Conservation (phyloP, 2,113 vertebrate genomes). For the Cacatua alba region DNA sequence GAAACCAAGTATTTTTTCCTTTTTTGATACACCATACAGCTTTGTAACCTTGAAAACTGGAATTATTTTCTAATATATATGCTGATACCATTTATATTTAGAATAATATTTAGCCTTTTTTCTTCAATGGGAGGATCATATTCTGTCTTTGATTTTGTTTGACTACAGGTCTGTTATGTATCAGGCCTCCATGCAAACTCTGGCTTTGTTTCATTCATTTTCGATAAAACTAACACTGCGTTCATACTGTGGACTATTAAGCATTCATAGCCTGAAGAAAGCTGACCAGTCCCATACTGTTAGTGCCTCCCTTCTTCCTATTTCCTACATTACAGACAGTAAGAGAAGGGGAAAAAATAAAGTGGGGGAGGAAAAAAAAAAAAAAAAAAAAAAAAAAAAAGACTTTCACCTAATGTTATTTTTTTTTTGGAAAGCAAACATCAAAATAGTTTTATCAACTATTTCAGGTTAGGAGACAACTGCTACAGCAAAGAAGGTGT, state of each 20-base stretch:
- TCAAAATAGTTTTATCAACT: background rate
- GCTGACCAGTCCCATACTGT: background rate
- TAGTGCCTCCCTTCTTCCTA: background rate
- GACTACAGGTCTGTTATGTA: background rate
- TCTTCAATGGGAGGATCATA: background rate
- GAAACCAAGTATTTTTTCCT: background rate
- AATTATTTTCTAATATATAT: background rate
- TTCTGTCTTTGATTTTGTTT: background rate
- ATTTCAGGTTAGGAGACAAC: background rate
- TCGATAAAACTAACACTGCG: background rate
- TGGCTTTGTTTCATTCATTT: background rate
- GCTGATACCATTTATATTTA: background rate
- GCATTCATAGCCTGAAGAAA: background rate
- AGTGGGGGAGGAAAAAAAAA: no score
- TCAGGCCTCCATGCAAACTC: background rate
- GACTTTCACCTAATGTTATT: background rate
- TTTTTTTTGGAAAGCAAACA: background rate
- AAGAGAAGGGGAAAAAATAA: background rate
- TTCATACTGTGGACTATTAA: background rate
- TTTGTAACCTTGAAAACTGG: background rate
- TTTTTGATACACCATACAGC: background rate
- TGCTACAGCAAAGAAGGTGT: background rate
- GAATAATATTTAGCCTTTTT: background rate
- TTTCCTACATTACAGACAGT: background rate
- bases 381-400: no score